Evolutionary conservation across 92 coral and sea anemone species (phyloP).

Genomic region (Parazoanthus swiftii): DNA sequence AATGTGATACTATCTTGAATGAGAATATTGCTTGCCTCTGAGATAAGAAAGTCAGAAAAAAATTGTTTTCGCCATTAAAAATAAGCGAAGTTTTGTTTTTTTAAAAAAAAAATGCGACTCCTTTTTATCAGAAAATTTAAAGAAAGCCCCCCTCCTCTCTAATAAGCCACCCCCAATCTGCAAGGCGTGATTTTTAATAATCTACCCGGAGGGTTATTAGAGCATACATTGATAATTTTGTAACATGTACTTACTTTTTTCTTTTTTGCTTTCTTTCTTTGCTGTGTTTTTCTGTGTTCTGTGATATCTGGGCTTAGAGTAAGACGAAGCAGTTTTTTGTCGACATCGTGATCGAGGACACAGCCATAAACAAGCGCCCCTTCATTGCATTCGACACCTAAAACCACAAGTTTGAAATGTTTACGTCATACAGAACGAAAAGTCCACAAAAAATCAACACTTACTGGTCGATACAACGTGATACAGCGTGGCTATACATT

Average conservation of each 20-base stretch:
- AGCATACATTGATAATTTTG: background rate
- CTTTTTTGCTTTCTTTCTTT: conserved; percentile 42
- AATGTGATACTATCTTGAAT: no score
- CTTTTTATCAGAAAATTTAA: no score
- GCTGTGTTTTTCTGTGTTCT: conserved; percentile 51
- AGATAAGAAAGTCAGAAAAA: no score
- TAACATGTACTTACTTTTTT: conserved; percentile 56
- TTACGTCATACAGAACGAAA: background rate
- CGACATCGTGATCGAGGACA: conserved; percentile 77
- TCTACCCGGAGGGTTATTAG: no score
- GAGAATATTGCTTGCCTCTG: no score
- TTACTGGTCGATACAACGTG: background rate
- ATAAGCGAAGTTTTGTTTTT: no score
- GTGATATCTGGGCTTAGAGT: conserved; percentile 71
- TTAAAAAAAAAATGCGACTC: no score
- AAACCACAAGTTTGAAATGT: background rate
- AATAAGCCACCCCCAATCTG: no score
- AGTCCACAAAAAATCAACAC: background rate
- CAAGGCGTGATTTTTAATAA: no score
- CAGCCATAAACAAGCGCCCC: conserved; percentile 76
- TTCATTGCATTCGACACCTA: conserved; percentile 75
- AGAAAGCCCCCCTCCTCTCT: no score
- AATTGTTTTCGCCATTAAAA: no score
- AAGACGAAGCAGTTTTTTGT: conserved; percentile 54
- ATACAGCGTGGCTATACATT: no score